Base-by-base conservation (phyloP, 2,888 invertebrate genomes). In the Gandaritis pyraliata region DNA sequence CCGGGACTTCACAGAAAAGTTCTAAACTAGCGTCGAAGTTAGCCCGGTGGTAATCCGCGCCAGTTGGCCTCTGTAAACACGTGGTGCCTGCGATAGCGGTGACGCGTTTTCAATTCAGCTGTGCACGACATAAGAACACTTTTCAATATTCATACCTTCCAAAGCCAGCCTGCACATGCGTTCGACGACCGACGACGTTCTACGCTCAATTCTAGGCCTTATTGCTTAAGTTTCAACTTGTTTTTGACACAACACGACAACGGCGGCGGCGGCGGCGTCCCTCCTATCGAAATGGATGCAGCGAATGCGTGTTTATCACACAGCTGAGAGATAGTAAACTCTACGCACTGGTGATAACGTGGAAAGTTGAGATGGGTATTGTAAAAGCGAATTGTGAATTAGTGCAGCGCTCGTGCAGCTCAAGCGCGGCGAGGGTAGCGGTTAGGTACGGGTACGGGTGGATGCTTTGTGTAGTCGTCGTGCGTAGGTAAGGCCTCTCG, bases 401-500 rank as follows among this genome's bases (percentile, higher is more conserved):
- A 80, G 80, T 82, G 81, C 78, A 78, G 69, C 75, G 77, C 74
- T 78, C 76, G 76, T 82, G 79, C 77, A 76, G 69, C 73, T 53
- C n/a, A n/a, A n/a, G n/a, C n/a, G n/a, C n/a, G 58, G 62, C 46
- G 54, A 78, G 83, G 85, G 83, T 83, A 85, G 86, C 77, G 77
- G 78, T 80, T 79, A 76, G 82, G 81, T 15, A 41, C 43, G 43
- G 43, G 43, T 85, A 86, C 81, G 86, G 87, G 85, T 86, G 86
- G 85, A 83, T 82, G 87, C 83, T 85, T 87, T 88, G 85, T 87
- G 83, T 79, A 80, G 75, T 82, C 77, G 81, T 80, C 76, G 83
- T 86, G 87, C 86, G 90, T 90, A 87, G 90, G 88, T 83, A 87
- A 86, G 83, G 82, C 83, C 85, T 82, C 77, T 82, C 77, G 76